These are phyloP conservation scores for Argyresthia albistria DNA, from an alignment of 2,888 invertebrate species.

Conservation along the genomic window DNA sequence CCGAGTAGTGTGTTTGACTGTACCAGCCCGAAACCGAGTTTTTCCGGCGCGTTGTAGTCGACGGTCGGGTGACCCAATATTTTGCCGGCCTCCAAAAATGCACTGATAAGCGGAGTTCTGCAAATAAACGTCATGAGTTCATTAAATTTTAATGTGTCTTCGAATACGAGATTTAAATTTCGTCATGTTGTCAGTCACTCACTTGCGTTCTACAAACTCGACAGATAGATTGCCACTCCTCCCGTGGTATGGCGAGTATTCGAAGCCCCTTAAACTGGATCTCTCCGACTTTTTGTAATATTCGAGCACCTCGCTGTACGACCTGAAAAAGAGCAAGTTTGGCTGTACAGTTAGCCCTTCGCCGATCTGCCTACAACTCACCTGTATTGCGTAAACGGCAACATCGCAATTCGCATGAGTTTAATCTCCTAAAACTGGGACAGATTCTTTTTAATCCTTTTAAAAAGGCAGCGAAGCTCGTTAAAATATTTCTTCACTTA, in stretches of 20 bases:
- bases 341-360: background rate
- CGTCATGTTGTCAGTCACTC: slow-evolving; percentile 6
- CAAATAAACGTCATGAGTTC: slow-evolving; percentile 9
- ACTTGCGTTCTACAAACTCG: slow-evolving; percentile 65
- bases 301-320: slow-evolving; percentile 68
- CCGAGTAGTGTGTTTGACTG: slow-evolving; percentile 75
- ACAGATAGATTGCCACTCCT: slow-evolving; percentile 71
- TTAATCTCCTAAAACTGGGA: no score
- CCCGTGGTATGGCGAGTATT: slow-evolving; percentile 61
- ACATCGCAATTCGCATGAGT: no score
- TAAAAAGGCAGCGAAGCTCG: no score
- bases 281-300: slow-evolving; percentile 74
- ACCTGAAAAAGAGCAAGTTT: slow-evolving; percentile 51
- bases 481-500: no score
- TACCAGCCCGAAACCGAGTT: slow-evolving; percentile 72
- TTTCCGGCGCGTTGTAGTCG: slow-evolving; percentile 76
- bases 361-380: background rate
- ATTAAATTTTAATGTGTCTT: background rate
- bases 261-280: slow-evolving; percentile 39
- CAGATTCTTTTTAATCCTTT: no score
- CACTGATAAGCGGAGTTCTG: slow-evolving; percentile 67
- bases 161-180: background rate
- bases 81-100: slow-evolving; percentile 75
- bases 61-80: slow-evolving; percentile 75
- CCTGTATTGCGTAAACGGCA: background rate